Evolutionary conservation across 2,888 invertebrate genomes (phyloP).

Genomic region (Andrena trimmerana): DNA sequence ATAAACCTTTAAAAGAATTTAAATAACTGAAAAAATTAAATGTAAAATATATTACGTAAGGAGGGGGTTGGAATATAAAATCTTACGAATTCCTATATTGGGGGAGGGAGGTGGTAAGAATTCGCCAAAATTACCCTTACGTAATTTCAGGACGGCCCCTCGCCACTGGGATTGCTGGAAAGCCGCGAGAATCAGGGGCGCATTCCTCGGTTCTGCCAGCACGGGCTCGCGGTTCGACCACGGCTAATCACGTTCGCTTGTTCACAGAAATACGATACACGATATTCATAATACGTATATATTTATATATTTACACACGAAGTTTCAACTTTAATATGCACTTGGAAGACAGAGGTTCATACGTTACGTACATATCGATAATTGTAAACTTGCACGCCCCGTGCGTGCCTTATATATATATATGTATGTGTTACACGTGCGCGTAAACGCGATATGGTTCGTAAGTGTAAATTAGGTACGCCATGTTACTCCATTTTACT

Average conservation of each 20-base stretch:
- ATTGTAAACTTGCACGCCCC: constrained; percentile 48
- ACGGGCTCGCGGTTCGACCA: constrained; percentile 22
- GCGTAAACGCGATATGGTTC: no score
- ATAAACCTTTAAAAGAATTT: no score
- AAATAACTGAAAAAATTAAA: no score
- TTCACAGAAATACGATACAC: constrained; percentile 57
- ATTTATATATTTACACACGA: constrained; percentile 72
- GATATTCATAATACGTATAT: constrained; percentile 43
- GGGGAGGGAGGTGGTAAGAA: no score
- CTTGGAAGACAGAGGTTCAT: constrained; percentile 85
- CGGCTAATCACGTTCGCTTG: constrained; percentile 26
- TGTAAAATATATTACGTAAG: no score
- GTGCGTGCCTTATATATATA: constrained; percentile 30
- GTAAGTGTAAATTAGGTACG: constrained; percentile 40
- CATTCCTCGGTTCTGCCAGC: constrained; percentile 23
- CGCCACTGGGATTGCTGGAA: neutral
- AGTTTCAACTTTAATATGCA: constrained; percentile 78
- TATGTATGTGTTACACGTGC: constrained; percentile 30
- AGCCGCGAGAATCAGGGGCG: constrained; percentile 10
- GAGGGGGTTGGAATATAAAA: no score
- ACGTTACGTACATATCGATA: constrained; percentile 77
- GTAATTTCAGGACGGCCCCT: neutral
- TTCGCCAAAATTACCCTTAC: no score
- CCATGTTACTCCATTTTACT: constrained; percentile 13
- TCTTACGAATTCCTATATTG: no score